phyloP scores from a whole-genome alignment of 2,888 invertebrate genomes.

The Hirtodrosophila histrioides region DNA sequence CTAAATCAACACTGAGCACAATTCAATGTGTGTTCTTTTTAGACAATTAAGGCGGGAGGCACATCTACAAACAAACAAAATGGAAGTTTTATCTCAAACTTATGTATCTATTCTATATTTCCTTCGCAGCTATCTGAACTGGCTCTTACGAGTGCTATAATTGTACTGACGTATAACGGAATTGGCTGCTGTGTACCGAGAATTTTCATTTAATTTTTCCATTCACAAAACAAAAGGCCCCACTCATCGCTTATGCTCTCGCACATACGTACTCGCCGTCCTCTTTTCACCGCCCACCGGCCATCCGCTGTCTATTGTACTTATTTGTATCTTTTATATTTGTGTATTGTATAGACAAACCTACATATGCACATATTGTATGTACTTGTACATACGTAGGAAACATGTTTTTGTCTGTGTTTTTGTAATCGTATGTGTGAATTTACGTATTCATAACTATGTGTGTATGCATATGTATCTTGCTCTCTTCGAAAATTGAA shows the following conservation, averaged over 20 bases:
- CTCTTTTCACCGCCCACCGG: neutral
- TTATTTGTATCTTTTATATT: conserved; percentile 50
- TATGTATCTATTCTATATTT: conserved; percentile 31
- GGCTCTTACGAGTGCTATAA: conserved; percentile 65
- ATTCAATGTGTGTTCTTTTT: conserved; percentile 6
- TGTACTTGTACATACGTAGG: conserved; percentile 1
- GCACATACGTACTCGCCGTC: conserved; percentile 26
- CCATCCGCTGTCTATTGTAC: conserved; percentile 18
- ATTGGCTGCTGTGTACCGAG: conserved; percentile 64
- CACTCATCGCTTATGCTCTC: conserved; percentile 48
- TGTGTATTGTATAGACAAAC: conserved; percentile 22
- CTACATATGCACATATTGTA: conserved; percentile 15
- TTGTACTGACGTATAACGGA: conserved; percentile 62
- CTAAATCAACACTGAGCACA: conserved; percentile 34
- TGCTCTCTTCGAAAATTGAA: conserved; percentile 62
- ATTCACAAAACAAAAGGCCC: conserved; percentile 74
- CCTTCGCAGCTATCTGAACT: conserved; percentile 41
- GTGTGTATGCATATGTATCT: conserved; percentile 23
- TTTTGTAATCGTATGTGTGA: conserved; percentile 34
- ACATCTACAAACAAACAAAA: conserved; percentile 26
- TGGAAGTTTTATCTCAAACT: conserved; percentile 1
- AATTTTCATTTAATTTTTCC: conserved; percentile 71
- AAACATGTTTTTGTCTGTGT: conserved; percentile 21
- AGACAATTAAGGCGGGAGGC: conserved; percentile 15
- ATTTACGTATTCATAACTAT: conserved; percentile 48